Percentiles rank a stretch among this genome's conserved stretches.
These are phyloP conservation scores for Homalodisca vitripennis DNA, from an alignment of 1,140 invertebrate genomes.

Conservation along the genomic window DNA sequence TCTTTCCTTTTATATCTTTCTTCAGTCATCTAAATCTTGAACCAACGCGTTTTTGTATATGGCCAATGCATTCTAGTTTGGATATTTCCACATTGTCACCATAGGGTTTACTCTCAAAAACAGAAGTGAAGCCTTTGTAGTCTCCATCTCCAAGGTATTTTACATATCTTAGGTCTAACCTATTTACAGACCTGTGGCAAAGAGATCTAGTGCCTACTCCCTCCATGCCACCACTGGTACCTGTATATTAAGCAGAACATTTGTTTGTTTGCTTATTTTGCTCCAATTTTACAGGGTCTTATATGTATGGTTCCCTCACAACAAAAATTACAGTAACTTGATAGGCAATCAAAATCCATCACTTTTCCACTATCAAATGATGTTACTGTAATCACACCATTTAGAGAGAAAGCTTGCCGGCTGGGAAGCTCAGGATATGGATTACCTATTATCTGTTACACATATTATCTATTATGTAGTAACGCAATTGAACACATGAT, in stretches of 20 bases:
- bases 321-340: conserved; percentile 2
- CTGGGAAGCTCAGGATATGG: too few relatives aligned
- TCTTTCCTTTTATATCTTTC: too few relatives aligned
- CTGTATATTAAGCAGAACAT: conserved; percentile 34
- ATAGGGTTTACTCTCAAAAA: conserved; percentile 31
- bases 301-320: neutral
- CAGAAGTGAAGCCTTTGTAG: conserved; percentile 29
- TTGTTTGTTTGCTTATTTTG: neutral
- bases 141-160: conserved; percentile 36
- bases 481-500: too few relatives aligned
- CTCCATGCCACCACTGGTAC: conserved; percentile 40
- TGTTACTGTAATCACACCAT: too few relatives aligned
- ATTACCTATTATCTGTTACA: too few relatives aligned
- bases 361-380: too few relatives aligned
- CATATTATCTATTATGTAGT: too few relatives aligned
- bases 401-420: too few relatives aligned
- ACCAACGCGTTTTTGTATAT: conserved; percentile 33
- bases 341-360: neutral
- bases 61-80: conserved; percentile 38
- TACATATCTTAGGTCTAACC: conserved; percentile 19
- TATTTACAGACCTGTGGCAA: conserved; percentile 34
- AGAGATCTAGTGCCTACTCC: conserved; percentile 35
- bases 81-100: conserved; percentile 27
- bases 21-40: conserved; percentile 5
- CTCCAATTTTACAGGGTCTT: neutral